Evolutionary conservation across 2,113 vertebrate genomes (phyloP), one percentile per base, ranked within the genome.

Genomic region (Neodontobutis hainanensis): DNA sequence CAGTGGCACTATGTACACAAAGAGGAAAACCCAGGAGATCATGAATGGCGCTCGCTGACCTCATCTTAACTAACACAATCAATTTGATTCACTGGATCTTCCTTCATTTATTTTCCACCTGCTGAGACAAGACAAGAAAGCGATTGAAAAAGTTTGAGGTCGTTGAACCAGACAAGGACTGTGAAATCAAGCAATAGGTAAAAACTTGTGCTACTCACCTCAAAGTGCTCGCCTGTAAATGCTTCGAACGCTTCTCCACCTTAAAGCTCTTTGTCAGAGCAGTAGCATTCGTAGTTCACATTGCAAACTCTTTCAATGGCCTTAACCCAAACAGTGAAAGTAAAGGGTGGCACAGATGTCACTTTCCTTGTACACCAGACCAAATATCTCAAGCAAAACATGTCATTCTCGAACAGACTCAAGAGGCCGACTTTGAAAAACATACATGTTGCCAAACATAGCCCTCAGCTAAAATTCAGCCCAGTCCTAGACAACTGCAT

Each of bases 31-130:
- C 27, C 48, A 5, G 48, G 46, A 1, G 61, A 65, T 27, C 46
- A 72, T 14, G 15, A 56, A 0, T 52, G 40, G 0, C 42, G 53
- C 2, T 40, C 47, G 0, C 0, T 59, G 8, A 11, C 36, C 0
- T 19, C 51, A 11, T 62, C 58, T 0, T 19, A 1, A 0, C 11
- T 68, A 7, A 9, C 8, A 1, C 3, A 51, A 11, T 63, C 45
- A 1, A n/a, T 11, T 2, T 63, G 72, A 51, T 74, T 74, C 8
- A 44, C 49, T 0, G 58, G 50, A 12, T 56, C 56, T 1, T 12
- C 47, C 0, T 65, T 73, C n/a, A 7, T 65, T 7, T 4, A 1
- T 9, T 3, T 14, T 0, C 3, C 61, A 11, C 1, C 15, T 27
- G 53, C 10, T n/a, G 15, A 53, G 4, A 9, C 19, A 35, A 16